phyloP scores from a whole-genome alignment of 1,140 invertebrate species.

The Meloidogyne exigua region DNA sequence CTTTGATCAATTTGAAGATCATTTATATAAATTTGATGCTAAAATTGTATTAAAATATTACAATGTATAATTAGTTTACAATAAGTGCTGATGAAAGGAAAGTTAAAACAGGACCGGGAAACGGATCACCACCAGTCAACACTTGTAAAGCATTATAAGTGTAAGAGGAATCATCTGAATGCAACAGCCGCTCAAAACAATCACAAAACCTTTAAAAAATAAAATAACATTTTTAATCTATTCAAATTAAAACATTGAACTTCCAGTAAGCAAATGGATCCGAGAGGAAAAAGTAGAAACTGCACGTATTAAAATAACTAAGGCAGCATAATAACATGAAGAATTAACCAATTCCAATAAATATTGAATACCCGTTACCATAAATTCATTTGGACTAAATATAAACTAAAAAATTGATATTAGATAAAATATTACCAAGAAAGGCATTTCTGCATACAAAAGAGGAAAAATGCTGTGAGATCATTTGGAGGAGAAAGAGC shows the following conservation, averaged over 20 bases:
- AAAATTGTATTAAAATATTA: neutral
- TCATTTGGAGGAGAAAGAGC: constrained; percentile 42
- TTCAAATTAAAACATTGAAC: constrained; percentile 22
- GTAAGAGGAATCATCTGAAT: constrained; percentile 43
- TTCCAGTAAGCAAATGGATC: constrained; percentile 39
- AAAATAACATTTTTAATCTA: constrained; percentile 1
- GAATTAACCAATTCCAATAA: constrained; percentile 47
- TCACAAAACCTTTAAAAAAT: constrained; percentile 38
- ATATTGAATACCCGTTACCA: constrained; percentile 36
- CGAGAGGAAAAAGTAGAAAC: constrained; percentile 28
- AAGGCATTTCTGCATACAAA: constrained; percentile 40
- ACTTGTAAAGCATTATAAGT: constrained; percentile 42
- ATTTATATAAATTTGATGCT: constrained; percentile 31
- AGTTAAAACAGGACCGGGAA: constrained; percentile 40
- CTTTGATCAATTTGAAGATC: constrained; percentile 15
- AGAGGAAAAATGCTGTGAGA: constrained; percentile 48
- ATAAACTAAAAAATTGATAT: constrained; percentile 18
- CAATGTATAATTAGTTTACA: constrained; percentile 16
- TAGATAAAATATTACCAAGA: constrained; percentile 23
- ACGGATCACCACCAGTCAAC: constrained; percentile 43
- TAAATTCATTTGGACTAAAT: constrained; percentile 40
- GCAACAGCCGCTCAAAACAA: constrained; percentile 35
- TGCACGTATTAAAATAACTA: constrained; percentile 30
- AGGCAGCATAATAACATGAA: constrained; percentile 40
- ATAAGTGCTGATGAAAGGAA: constrained; percentile 32